Conservation (phyloP, 2,797 vertebrate species). For the Spinus olivaceus region DNA sequence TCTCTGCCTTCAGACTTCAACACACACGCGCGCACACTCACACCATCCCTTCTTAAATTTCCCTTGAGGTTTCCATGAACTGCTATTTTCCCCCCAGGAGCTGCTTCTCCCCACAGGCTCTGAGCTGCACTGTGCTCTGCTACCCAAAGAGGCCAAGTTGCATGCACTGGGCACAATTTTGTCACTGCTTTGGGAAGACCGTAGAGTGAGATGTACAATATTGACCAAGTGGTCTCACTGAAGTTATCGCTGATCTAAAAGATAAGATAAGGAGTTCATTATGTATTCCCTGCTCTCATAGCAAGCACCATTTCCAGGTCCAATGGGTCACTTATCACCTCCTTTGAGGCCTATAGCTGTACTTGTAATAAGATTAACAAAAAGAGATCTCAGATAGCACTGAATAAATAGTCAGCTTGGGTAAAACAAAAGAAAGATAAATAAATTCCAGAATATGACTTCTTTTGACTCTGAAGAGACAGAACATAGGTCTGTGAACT, state of each 20-base stretch:
- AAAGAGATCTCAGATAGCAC: neutral
- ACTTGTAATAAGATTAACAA: neutral
- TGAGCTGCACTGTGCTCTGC: rapidly evolving
- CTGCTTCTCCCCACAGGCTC: neutral
- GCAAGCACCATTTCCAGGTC: neutral
- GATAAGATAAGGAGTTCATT: neutral
- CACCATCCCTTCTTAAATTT: slow-evolving; percentile 38
- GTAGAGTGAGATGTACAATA: neutral
- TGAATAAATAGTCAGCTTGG: neutral
- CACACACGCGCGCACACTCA: neutral
- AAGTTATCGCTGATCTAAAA: neutral
- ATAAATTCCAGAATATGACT: neutral
- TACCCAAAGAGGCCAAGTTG: neutral
- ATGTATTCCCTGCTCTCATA: neutral
- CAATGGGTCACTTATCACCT: neutral
- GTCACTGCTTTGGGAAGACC: neutral
- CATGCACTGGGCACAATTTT: neutral
- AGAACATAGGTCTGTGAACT: neutral
- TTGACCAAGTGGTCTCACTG: neutral
- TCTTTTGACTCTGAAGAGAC: neutral
- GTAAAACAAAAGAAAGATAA: neutral
- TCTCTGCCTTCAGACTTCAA: slow-evolving; percentile 1
- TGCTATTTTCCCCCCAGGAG: neutral
- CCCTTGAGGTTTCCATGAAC: neutral
- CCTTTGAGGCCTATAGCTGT: neutral